These are phyloP conservation scores for Phaonia tiefii DNA, from an alignment of 2,888 invertebrate species.

Conservation along the genomic window DNA sequence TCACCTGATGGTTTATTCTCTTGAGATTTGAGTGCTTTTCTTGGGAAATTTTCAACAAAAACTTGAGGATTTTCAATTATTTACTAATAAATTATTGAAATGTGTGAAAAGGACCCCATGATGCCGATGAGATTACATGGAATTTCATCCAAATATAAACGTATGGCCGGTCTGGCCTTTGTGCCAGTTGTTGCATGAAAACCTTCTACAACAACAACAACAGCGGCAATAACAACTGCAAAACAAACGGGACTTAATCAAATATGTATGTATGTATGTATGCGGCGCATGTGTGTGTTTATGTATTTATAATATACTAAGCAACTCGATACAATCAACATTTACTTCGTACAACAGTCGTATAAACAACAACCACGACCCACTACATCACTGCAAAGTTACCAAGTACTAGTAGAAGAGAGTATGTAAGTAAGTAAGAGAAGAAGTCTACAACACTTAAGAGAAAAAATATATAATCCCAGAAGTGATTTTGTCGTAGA, in stretches of 20 bases:
- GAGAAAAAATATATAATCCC: too few relatives aligned
- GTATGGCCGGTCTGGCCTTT: constrained; percentile 45
- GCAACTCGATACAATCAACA: too few relatives aligned
- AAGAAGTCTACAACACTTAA: too few relatives aligned
- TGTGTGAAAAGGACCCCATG: constrained; percentile 28
- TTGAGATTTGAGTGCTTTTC: constrained; percentile 46
- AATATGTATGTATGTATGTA: constrained; percentile 37
- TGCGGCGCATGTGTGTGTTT: constrained; percentile 14
- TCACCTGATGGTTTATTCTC: constrained; percentile 55
- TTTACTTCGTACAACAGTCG: too few relatives aligned
- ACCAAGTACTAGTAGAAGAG: too few relatives aligned
- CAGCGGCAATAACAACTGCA: too few relatives aligned
- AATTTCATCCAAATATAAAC: constrained; percentile 51
- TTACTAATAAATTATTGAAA: constrained; percentile 49
- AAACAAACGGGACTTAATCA: constrained; percentile 58
- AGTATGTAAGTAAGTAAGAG: too few relatives aligned
- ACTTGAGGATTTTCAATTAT: constrained; percentile 39
- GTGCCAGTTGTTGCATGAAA: constrained; percentile 12
- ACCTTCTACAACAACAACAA: too few relatives aligned
- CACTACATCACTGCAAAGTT: neutral
- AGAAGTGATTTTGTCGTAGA: too few relatives aligned
- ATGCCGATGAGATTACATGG: constrained; percentile 27
- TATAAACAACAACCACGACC: neutral
- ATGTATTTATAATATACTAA: too few relatives aligned
- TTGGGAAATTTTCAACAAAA: constrained; percentile 31